Percentiles rank a stretch among this genome's conserved stretches.
Evolutionary conservation across 2,113 vertebrate species (phyloP).

Genomic region (Synodontis membranacea): DNA sequence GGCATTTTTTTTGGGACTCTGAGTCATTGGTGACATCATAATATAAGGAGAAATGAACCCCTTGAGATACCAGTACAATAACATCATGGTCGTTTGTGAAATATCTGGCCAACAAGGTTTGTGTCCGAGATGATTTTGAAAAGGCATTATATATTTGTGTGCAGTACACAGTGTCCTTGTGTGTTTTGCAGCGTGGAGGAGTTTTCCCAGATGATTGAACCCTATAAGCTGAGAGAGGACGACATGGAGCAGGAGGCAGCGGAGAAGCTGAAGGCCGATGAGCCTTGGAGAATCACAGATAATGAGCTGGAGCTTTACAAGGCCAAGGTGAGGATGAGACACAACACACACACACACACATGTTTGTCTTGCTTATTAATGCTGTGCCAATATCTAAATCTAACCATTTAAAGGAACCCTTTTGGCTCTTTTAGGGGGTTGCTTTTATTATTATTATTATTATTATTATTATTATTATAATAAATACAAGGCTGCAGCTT

Average conservation of each 20-base stretch:
- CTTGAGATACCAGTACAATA: neutral
- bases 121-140: neutral
- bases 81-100: neutral
- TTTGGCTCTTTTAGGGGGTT: neutral
- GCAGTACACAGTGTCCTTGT: neutral
- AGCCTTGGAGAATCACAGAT: slow-evolving; percentile 96
- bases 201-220: slow-evolving; percentile 94
- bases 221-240: slow-evolving; percentile 91
- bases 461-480: too few relatives aligned
- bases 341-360: too few relatives aligned
- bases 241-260: slow-evolving; percentile 95
- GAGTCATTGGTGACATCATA: neutral
- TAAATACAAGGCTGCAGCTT: neutral
- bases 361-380: neutral
- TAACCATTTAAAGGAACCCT: neutral
- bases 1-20: neutral
- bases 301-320: slow-evolving; percentile 96
- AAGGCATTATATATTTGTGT: neutral
- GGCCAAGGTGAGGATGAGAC: slow-evolving; percentile 80
- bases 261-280: slow-evolving; percentile 93
- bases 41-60: neutral
- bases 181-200: slow-evolving; percentile 73
- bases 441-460: neutral
- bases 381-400: neutral
- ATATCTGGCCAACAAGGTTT: neutral